Percentiles rank a stretch among this genome's conserved stretches.
Evolutionary conservation across 2,888 invertebrate species (phyloP).

Genomic region (Nomada fucata): DNA sequence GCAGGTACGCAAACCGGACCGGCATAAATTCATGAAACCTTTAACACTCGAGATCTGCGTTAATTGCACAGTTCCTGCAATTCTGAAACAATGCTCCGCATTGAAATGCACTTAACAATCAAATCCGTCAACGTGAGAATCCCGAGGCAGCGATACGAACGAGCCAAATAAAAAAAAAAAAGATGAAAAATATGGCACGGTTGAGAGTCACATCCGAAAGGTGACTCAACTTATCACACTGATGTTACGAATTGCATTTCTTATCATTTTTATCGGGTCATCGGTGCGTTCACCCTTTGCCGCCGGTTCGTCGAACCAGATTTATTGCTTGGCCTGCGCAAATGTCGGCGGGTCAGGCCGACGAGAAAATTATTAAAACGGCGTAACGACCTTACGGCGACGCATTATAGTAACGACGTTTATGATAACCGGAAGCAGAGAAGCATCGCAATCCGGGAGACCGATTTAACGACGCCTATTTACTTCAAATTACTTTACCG

Average conservation of each 20-base stretch:
- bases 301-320: constrained; percentile 69
- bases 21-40: no score
- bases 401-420: constrained; percentile 10
- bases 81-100: no score
- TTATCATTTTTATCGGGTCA: constrained; percentile 72
- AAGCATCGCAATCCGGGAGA: no score
- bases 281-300: constrained; percentile 65
- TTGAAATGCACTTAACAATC: no score
- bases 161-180: constrained; percentile 11
- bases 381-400: background rate
- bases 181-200: constrained; percentile 3
- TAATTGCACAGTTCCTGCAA: no score
- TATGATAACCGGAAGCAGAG: constrained; percentile 31
- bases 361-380: constrained; percentile 31
- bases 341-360: constrained; percentile 41
- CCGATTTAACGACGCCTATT: no score
- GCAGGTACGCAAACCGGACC: no score
- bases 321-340: constrained; percentile 52
- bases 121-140: background rate
- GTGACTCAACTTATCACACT: constrained; percentile 68
- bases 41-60: no score
- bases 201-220: constrained; percentile 56
- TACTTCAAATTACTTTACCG: no score
- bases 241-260: constrained; percentile 70
- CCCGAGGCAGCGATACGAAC: background rate